Evolutionary conservation across 2,888 invertebrate species (phyloP).

Genomic region (Calameuta pallipes): DNA sequence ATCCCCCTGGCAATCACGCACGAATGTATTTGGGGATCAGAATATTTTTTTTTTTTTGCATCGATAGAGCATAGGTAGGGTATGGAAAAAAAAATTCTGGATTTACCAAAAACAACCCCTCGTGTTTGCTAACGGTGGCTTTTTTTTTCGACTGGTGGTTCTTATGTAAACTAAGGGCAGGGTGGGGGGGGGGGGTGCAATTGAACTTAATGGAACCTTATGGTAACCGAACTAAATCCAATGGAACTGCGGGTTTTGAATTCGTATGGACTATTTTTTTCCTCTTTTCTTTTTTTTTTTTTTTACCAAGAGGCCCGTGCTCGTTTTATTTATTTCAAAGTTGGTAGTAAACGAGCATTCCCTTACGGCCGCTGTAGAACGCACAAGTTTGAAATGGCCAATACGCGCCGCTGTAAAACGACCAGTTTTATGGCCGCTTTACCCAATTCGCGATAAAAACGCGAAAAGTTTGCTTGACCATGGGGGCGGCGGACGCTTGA

Average conservation of each 20-base stretch:
- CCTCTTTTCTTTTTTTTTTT: not conserved
- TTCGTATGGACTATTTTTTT: slow-evolving; percentile 25
- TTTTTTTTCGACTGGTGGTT: slow-evolving; percentile 4
- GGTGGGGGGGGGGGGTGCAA: slow-evolving; percentile 21
- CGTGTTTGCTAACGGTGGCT: not conserved
- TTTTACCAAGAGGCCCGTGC: slow-evolving; percentile 17
- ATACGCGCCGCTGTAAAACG: slow-evolving; percentile 10
- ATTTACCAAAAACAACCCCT: slow-evolving; percentile 11
- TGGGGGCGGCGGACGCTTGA: slow-evolving; percentile 14
- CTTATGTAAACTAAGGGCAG: slow-evolving; percentile 28
- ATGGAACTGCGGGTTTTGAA: slow-evolving; percentile 17
- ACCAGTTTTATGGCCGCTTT: slow-evolving; percentile 27
- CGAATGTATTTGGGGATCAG: too few species aligned
- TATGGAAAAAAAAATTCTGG: not conserved
- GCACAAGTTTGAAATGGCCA: not conserved
- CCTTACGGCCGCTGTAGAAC: not conserved
- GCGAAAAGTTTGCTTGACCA: slow-evolving; percentile 27
- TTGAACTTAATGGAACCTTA: slow-evolving; percentile 15
- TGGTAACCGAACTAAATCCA: too few species aligned
- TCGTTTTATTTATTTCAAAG: slow-evolving; percentile 27
- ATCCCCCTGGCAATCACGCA: too few species aligned
- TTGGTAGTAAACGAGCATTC: not conserved
- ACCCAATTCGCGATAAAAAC: slow-evolving; percentile 25
- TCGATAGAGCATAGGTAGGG: too few species aligned
- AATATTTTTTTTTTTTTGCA: too few species aligned